Evolutionary conservation across 2,888 invertebrate genomes (phyloP).

Genomic region (Adelognathus sp.): DNA sequence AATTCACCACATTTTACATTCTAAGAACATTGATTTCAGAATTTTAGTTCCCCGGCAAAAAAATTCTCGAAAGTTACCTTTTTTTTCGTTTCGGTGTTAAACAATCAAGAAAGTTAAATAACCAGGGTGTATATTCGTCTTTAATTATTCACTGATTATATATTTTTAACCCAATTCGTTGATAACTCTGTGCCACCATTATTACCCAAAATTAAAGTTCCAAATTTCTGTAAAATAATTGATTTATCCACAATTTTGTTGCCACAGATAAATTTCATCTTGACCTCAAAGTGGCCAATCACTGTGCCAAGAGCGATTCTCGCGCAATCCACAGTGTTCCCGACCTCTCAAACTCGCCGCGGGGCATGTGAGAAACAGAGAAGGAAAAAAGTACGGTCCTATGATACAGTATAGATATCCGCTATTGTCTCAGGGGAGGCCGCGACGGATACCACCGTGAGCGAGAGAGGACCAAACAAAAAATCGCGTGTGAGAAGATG

Average conservation of each 20-base stretch:
- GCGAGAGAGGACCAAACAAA: slow-evolving; percentile 25
- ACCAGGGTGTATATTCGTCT: no score
- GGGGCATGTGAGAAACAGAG: slow-evolving; percentile 1
- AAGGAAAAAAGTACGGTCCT: slow-evolving; percentile 8
- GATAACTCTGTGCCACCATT: no score
- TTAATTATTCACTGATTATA: no score
- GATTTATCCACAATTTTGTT: slow-evolving; percentile 62
- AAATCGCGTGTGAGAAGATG: not conserved
- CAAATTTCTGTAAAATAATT: no score
- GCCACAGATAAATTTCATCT: not conserved
- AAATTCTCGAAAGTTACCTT: no score
- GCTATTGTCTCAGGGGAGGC: slow-evolving; percentile 41
- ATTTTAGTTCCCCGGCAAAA: no score
- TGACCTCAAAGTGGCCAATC: not conserved
- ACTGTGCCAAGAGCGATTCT: not conserved
- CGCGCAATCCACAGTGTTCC: not conserved
- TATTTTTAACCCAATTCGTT: no score
- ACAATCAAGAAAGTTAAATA: no score
- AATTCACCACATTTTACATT: no score
- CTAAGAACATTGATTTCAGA: no score
- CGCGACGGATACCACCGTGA: not conserved
- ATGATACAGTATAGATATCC: slow-evolving; percentile 39
- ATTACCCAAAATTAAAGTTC: no score
- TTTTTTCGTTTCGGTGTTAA: no score
- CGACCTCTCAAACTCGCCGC: slow-evolving; percentile 13